Conservation (phyloP, 2,888 invertebrate species). For the Zelleria hepariella region DNA sequence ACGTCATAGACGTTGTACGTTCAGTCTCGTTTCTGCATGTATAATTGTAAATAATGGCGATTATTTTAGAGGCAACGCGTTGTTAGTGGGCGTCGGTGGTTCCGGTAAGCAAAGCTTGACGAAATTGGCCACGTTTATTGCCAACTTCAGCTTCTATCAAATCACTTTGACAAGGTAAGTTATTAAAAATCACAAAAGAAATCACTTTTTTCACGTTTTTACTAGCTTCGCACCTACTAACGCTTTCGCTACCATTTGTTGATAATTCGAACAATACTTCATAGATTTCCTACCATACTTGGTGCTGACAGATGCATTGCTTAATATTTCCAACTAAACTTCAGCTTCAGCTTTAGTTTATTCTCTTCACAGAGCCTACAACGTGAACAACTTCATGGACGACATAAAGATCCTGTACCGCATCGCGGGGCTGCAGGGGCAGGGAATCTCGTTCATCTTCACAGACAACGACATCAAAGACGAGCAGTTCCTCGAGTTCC, state of each 20-base stretch:
- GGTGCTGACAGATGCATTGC: no score
- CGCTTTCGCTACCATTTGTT: no score
- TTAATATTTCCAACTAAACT: background rate
- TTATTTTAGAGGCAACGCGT: slow-evolving; percentile 77
- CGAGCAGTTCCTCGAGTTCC: slow-evolving; percentile 88
- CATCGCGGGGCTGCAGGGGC: slow-evolving; percentile 81
- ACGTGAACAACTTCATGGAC: slow-evolving; percentile 85
- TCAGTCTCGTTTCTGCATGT: background rate
- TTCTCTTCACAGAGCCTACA: slow-evolving; percentile 75
- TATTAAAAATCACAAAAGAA: background rate
- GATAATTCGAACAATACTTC: no score
- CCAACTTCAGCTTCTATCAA: slow-evolving; percentile 86
- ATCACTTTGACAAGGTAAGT: slow-evolving; percentile 84
- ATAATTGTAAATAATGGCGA: background rate
- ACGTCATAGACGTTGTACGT: no score
- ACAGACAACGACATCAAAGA: slow-evolving; percentile 95
- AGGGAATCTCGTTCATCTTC: slow-evolving; percentile 88
- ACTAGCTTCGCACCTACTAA: background rate
- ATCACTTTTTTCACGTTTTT: background rate
- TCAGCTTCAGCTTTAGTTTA: background rate
- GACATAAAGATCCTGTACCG: slow-evolving; percentile 87
- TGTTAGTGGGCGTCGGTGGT: slow-evolving; percentile 92
- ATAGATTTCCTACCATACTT: no score
- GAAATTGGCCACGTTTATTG: slow-evolving; percentile 86
- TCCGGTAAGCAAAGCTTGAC: slow-evolving; percentile 94